Percentiles rank a stretch among this genome's conserved stretches.
phyloP scores from a whole-genome alignment of 2,888 invertebrate species.

The Andrena bucephala region DNA sequence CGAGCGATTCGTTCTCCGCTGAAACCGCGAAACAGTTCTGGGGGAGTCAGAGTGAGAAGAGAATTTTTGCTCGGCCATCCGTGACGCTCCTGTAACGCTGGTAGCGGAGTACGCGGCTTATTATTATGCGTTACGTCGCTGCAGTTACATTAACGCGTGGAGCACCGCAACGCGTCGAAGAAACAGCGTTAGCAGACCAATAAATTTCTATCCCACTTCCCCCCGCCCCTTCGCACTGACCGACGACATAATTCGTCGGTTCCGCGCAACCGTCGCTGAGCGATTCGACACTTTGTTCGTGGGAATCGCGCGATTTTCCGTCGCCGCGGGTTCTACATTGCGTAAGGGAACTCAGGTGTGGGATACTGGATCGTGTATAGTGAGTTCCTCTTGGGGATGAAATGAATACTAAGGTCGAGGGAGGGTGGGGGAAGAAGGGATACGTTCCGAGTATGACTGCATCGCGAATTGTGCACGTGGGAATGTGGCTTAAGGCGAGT shows the following conservation, averaged over 20 bases:
- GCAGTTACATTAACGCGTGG: conserved; percentile 54
- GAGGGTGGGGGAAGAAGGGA: too few relatives aligned
- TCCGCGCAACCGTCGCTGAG: conserved; percentile 4
- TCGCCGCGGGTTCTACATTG: not conserved
- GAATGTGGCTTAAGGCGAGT: too few relatives aligned
- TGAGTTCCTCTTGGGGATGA: too few relatives aligned
- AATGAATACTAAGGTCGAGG: too few relatives aligned
- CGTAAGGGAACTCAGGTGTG: not conserved
- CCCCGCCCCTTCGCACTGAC: not conserved
- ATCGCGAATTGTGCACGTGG: too few relatives aligned
- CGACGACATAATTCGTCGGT: conserved; percentile 3
- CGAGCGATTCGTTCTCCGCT: conserved; percentile 43
- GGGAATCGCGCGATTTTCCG: not conserved
- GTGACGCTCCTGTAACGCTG: conserved; percentile 69
- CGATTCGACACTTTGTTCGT: not conserved
- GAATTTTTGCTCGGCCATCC: conserved; percentile 60
- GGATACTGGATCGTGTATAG: not conserved
- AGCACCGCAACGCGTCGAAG: conserved; percentile 43
- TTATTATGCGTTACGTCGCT: conserved; percentile 62
- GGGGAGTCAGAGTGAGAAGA: conserved; percentile 38
- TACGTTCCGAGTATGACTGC: too few relatives aligned
- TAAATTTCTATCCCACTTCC: conserved; percentile 20
- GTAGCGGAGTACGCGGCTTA: conserved; percentile 57
- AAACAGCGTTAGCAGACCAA: conserved; percentile 16
- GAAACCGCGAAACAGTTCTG: conserved; percentile 6